Base-by-base conservation (phyloP, 2,113 vertebrate genomes). In the Hucho hucho region DNA sequence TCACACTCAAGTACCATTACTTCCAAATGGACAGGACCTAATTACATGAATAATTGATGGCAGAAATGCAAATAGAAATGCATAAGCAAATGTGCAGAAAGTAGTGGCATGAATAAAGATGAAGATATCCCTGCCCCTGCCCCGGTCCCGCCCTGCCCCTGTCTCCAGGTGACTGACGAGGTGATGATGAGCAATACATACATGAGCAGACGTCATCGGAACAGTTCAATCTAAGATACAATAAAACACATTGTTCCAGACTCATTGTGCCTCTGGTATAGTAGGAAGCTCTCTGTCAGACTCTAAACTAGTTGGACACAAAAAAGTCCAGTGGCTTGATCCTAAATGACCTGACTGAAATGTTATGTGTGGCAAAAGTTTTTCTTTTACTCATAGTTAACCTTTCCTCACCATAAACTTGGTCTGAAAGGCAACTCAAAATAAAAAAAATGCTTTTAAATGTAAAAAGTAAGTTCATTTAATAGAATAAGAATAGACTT, bases 41-140 rank as follows among this genome's bases (percentile, higher is more conserved):
- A 67, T 63, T 43, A n/a, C 76, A 83, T 81, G 63, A 83, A 85
- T 80, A 78, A 83, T 63, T 69, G 11, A 83, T 77, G 64, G 24
- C 24, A 46, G 58, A 49, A 58, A 73, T 72, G 43, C 43, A 16
- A 79, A 76, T 74, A 43, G 18, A 68, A 82, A 46, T 66, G 47
- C 32, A 72, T 64, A 80, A 65, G 29, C 37, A 65, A 72, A 77
- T 43, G 43, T 61, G 9, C 9, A 61, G 74, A 78, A 53, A 53
- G 49, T 53, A 53, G 49, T 53, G 49, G 49, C 49, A 53, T 16
- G 49, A 53, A 53, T 74, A 20, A 59, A 56, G 47, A 64, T 75
- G 22, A 18, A 32, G 43, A 77, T 61, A 72, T 58, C 22, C 28
- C 24, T 25, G 49, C 16, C 49, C 49, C 49, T 53, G 49, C 16